phyloP scores from a whole-genome alignment of 2,113 vertebrate species.

The Lathamus discolor region DNA sequence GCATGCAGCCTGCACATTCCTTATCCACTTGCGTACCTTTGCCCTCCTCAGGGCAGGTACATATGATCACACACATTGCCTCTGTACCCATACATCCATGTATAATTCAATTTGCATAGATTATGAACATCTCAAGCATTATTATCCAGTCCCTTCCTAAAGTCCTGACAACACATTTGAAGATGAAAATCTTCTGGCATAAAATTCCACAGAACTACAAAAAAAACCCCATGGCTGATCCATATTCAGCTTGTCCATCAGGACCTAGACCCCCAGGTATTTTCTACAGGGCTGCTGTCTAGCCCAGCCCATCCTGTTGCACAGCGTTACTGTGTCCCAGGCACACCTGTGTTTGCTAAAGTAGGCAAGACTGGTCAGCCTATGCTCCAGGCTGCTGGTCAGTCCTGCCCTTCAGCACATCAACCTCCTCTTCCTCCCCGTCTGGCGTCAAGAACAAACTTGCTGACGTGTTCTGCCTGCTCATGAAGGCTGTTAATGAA shows the following conservation, averaged over 20 bases:
- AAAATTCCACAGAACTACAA: background rate
- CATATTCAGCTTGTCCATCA: background rate
- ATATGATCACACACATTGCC: background rate
- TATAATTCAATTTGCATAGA: background rate
- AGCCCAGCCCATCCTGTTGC: background rate
- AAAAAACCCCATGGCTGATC: background rate
- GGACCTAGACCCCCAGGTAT: background rate
- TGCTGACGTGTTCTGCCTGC: fast-evolving
- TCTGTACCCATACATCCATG: background rate
- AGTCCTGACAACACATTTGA: background rate
- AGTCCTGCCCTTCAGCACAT: background rate
- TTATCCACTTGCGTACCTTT: fast-evolving
- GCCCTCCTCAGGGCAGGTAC: background rate
- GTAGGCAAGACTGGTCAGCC: background rate
- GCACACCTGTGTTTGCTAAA: background rate
- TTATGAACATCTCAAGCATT: background rate
- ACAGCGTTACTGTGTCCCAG: background rate
- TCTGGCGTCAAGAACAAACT: fast-evolving
- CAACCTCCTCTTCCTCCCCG: background rate
- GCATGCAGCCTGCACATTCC: background rate
- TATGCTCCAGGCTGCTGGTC: background rate
- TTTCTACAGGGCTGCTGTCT: background rate
- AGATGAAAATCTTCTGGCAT: background rate
- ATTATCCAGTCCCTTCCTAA: background rate
- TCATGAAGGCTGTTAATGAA: background rate